Base-by-base conservation (phyloP, 1,140 invertebrate genomes). In the Drusus annulatus region DNA sequence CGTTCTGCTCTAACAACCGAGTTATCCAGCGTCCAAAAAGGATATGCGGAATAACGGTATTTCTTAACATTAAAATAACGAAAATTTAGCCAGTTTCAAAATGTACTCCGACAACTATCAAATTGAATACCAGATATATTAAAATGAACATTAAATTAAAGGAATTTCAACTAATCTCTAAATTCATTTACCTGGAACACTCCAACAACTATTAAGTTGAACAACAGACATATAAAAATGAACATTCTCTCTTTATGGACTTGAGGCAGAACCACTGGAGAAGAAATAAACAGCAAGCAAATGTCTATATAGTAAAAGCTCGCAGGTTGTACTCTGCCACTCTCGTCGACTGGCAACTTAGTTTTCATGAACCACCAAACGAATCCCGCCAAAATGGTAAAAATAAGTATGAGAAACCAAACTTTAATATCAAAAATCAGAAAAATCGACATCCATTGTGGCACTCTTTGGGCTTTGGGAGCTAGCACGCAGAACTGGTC, bases 401-500 rank as follows among this genome's bases (percentile, higher is more conserved):
- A 79, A 1, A 83, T n/a, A 0, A 86, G 17, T 2, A 88, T 68
- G 17, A 84, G 80, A 0, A 84, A n/a, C 88, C 88, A 90, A 16
- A 88, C 80, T 0, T 81, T 73, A 0, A 80, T 62, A 23, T 84
- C 78, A 62, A 90, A 89, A 0, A 71, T 87, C 84, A 17, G 84
- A 71, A 84, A 88, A 13, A 79, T 79, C 52, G 85, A 77, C 52
- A 88, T 80, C 86, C 89, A 89, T 51, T 87, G 84, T 2, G 88
- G 89, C 78, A 90, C 86, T 31, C 82, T 81, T 6, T 54, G 16
- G 15, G 89, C 84, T 83, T 88, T 88, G 0, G 89, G 88, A 0
- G 87, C 87, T 6, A 89, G 76, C 5, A 90, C 81, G 82, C 89
- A 90, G 15, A 90, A 68, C 51, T 85, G 76, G 83, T 90, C 89